These are phyloP conservation scores for Meganola albula DNA, from an alignment of 2,888 invertebrate species.

Conservation along the genomic window DNA sequence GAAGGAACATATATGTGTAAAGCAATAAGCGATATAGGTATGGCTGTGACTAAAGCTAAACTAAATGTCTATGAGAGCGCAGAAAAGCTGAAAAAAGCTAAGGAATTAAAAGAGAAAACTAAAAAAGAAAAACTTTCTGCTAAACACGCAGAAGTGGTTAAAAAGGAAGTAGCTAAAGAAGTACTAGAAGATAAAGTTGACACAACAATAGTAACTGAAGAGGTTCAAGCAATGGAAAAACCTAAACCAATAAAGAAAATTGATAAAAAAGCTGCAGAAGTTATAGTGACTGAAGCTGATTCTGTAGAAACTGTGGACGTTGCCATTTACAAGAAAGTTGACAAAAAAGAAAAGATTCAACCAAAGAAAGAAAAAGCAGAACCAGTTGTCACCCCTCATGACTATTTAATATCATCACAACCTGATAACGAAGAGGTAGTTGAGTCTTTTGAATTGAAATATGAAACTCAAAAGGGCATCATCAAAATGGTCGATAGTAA, in stretches of 20 bases:
- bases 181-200: constrained; percentile 68
- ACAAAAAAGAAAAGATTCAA: constrained; percentile 63
- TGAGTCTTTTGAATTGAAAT: constrained; percentile 73
- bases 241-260: constrained; percentile 71
- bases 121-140: constrained; percentile 68
- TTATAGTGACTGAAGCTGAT: constrained; percentile 76
- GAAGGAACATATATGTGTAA: constrained; percentile 90
- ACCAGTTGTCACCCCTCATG: constrained; percentile 72
- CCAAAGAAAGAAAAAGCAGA: constrained; percentile 65
- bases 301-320: constrained; percentile 78
- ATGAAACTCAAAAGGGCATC: constrained; percentile 75
- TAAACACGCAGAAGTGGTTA: constrained; percentile 35
- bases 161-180: constrained; percentile 40
- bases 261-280: constrained; percentile 65
- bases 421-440: constrained; percentile 74
- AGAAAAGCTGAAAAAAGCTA: constrained; percentile 37
- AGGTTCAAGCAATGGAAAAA: constrained; percentile 74
- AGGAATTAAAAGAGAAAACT: constrained; percentile 68
- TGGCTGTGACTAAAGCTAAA: constrained; percentile 87
- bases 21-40: constrained; percentile 90
- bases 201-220: constrained; percentile 59
- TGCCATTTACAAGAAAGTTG: constrained; percentile 80
- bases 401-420: constrained; percentile 78
- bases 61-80: constrained; percentile 80
- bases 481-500: constrained; percentile 75